These are phyloP conservation scores for Channa argus DNA, from an alignment of 2,113 vertebrate species.

Conservation along the genomic window DNA sequence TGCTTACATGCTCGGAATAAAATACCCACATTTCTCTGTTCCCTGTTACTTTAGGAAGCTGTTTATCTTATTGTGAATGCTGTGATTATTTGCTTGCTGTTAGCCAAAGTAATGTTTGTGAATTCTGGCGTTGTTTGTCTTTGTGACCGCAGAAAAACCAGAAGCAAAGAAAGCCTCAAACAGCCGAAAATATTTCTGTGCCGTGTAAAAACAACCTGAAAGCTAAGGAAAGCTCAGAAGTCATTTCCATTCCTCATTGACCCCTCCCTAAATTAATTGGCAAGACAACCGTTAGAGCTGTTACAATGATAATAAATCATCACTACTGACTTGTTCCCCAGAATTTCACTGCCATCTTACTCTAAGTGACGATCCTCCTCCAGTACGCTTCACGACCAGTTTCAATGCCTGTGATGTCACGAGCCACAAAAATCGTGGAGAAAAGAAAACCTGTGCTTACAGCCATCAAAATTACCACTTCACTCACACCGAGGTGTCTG, in stretches of 20 bases:
- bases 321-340: conserved; percentile 26
- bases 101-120: not conserved
- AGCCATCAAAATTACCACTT: conserved; percentile 12
- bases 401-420: conserved; percentile 12
- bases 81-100: not conserved
- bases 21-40: not conserved
- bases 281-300: conserved; percentile 5
- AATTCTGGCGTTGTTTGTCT: not conserved
- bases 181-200: not conserved
- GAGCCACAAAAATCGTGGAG: conserved; percentile 3
- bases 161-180: not conserved
- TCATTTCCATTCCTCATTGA: conserved; percentile 17
- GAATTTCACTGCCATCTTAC: conserved; percentile 29
- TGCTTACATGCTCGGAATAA: too few species aligned
- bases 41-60: not conserved
- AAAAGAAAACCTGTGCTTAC: conserved; percentile 5
- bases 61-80: not conserved
- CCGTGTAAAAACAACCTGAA: conserved; percentile 3
- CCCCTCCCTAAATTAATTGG: conserved; percentile 11
- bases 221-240: not conserved
- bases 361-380: conserved; percentile 29
- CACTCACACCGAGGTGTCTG: not conserved
- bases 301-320: conserved; percentile 30
- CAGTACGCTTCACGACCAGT: conserved; percentile 22
- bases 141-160: not conserved